These are phyloP conservation scores for Drosophila mimetica DNA, from an alignment of 2,888 invertebrate genomes.

Conservation along the genomic window DNA sequence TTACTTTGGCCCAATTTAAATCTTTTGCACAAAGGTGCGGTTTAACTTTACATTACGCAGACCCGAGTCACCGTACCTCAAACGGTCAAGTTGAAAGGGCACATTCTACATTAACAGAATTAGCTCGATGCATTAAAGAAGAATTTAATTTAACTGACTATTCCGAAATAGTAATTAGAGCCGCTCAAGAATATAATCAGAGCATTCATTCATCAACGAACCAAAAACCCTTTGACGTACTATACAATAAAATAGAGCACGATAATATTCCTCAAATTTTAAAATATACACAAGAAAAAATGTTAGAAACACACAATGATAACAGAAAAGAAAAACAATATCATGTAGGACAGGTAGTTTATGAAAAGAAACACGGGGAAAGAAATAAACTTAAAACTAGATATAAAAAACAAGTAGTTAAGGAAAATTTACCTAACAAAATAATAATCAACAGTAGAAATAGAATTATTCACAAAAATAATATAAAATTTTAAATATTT, in stretches of 20 bases:
- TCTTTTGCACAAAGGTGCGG: neutral
- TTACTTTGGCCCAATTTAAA: constrained; percentile 7
- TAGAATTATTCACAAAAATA: neutral
- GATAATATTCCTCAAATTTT: neutral
- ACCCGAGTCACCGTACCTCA: constrained; percentile 7
- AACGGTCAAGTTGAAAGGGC: constrained; percentile 1
- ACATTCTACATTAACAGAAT: neutral
- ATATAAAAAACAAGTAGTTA: no score
- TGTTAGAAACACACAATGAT: neutral
- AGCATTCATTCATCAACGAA: neutral
- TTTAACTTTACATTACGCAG: constrained; percentile 9
- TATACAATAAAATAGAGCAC: neutral
- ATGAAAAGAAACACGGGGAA: no score
- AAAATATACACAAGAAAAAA: neutral
- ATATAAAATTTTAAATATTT: neutral
- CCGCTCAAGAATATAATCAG: neutral
- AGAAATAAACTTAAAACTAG: no score
- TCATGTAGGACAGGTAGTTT: no score
- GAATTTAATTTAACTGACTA: neutral
- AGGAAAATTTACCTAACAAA: neutral
- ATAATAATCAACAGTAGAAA: constrained; percentile 1
- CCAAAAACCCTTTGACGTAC: neutral
- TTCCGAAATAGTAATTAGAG: neutral
- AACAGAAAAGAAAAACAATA: neutral
- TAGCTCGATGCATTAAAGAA: neutral